A percentile compares a stretch with the other conserved stretches of the same genome.
These are phyloP conservation scores for Girardinichthys multiradiatus DNA, from an alignment of 2,113 vertebrate genomes.

Conservation along the genomic window DNA sequence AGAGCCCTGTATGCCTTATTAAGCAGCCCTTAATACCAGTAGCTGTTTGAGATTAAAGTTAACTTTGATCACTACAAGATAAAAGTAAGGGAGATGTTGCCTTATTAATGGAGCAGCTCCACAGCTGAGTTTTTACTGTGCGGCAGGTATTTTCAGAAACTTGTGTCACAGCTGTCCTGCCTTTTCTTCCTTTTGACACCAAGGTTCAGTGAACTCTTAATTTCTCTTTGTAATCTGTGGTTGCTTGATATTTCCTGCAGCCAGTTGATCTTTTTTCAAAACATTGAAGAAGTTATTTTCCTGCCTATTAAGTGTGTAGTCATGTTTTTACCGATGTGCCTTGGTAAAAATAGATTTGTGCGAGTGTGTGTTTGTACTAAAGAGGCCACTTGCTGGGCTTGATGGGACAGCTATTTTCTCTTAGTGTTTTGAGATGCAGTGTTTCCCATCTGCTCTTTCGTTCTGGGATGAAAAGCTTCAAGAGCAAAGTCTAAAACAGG, in stretches of 20 bases:
- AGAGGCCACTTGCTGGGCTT: slow-evolving; percentile 37
- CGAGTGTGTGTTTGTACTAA: slow-evolving; percentile 21
- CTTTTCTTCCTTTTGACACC: neutral
- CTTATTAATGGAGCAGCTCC: slow-evolving; percentile 22
- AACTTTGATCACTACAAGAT: slow-evolving; percentile 2
- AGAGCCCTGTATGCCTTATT: neutral
- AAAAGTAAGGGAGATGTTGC: slow-evolving; percentile 1
- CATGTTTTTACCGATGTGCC: slow-evolving; percentile 24
- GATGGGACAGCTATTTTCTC: slow-evolving; percentile 54
- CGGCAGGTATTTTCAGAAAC: slow-evolving; percentile 13
- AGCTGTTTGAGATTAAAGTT: neutral
- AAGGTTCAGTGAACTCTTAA: slow-evolving; percentile 15
- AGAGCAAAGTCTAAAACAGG: slow-evolving; percentile 8
- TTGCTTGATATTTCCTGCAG: neutral
- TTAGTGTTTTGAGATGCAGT: slow-evolving; percentile 49
- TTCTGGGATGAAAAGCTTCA: slow-evolving; percentile 51
- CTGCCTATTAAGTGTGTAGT: slow-evolving; percentile 25
- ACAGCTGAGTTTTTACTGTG: slow-evolving; percentile 12
- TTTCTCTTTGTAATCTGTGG: slow-evolving; percentile 24
- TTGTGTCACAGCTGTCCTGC: slow-evolving; percentile 5
- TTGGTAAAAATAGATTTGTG: slow-evolving; percentile 27
- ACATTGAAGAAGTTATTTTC: slow-evolving; percentile 29
- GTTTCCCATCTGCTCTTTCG: slow-evolving; percentile 35
- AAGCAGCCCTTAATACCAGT: slow-evolving; percentile 2
- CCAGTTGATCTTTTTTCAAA: slow-evolving; percentile 6